These are phyloP conservation scores for Eulemur coronatus DNA, from an alignment of 2,797 vertebrate genomes.

Conservation along the genomic window DNA sequence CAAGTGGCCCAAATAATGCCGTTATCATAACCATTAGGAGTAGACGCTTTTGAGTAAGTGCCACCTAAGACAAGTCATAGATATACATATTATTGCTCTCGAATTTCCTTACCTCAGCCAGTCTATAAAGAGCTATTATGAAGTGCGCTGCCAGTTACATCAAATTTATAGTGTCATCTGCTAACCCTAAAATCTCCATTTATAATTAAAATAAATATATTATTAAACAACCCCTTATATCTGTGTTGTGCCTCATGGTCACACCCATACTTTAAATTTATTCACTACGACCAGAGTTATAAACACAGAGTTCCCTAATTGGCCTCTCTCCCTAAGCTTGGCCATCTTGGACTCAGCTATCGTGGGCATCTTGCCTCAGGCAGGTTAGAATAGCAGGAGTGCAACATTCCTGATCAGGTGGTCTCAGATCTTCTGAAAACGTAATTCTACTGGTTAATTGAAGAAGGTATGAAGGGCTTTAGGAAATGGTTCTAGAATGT, in stretches of 20 bases:
- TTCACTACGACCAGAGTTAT: not conserved
- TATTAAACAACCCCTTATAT: not conserved
- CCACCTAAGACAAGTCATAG: slow-evolving; percentile 87
- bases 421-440: not conserved
- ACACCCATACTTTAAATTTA: not conserved
- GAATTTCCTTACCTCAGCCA: not conserved
- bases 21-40: slow-evolving; percentile 89
- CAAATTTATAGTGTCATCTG: not conserved
- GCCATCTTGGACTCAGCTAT: not conserved
- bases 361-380: not conserved
- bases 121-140: not conserved
- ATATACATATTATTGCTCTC: not conserved
- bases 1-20: slow-evolving; percentile 97
- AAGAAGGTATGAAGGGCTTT: not conserved
- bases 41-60: slow-evolving; percentile 88
- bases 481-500: not conserved
- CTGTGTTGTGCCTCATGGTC: not conserved
- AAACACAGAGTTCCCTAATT: not conserved
- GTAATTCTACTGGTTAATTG: not conserved
- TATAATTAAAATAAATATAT: not conserved
- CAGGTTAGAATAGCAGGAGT: not conserved
- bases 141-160: not conserved
- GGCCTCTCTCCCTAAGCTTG: not conserved
- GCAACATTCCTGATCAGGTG: not conserved
- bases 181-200: not conserved